Conservation (phyloP, 2,113 vertebrate species). For the Tylochromis polylepis region DNA sequence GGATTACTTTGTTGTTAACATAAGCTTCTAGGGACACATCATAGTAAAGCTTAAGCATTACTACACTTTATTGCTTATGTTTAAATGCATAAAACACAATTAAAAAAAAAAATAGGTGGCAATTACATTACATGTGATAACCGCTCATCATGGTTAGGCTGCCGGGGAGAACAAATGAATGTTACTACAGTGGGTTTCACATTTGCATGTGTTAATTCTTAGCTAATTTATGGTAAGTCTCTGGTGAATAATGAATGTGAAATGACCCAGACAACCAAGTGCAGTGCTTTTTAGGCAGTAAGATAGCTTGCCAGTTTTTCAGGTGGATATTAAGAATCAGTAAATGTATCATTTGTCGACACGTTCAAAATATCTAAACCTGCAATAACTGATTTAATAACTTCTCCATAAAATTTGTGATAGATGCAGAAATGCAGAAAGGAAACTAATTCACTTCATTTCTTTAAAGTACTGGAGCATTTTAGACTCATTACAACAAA, state of each 20-base stretch:
- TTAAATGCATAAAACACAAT: background rate
- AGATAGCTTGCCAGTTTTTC: background rate
- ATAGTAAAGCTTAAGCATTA: background rate
- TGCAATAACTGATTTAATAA: background rate
- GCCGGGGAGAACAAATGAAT: conserved; percentile 18
- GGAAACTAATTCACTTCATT: background rate
- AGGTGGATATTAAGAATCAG: background rate
- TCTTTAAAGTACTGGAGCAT: background rate
- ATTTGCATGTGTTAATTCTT: conserved; percentile 41
- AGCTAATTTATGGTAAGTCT: background rate
- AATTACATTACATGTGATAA: conserved; percentile 23
- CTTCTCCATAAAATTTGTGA: background rate
- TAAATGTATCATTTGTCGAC: background rate
- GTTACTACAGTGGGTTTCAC: conserved; percentile 7
- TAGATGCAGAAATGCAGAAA: background rate
- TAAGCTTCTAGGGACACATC: background rate
- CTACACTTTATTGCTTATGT: background rate
- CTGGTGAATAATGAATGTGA: conserved; percentile 28
- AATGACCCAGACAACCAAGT: background rate
- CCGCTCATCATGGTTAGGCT: conserved; percentile 25
- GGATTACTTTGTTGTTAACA: conserved; percentile 3
- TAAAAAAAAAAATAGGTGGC: background rate
- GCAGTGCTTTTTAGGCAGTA: background rate
- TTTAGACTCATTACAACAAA: background rate
- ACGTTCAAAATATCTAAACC: background rate